Base-by-base conservation (phyloP, 2,113 vertebrate genomes). In the Choloepus hoffmanni region DNA sequence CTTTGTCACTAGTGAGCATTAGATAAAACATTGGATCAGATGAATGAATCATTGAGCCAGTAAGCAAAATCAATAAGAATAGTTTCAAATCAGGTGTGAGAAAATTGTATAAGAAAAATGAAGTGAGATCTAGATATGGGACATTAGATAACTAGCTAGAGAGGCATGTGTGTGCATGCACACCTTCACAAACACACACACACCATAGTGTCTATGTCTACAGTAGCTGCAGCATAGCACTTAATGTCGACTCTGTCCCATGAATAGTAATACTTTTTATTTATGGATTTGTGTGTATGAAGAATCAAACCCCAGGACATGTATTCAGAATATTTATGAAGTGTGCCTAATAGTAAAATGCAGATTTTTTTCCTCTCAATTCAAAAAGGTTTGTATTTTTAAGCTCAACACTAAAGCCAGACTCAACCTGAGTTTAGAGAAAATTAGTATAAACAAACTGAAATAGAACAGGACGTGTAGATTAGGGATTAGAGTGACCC, bases 271-370 rank as follows among this genome's bases (percentile, higher is more conserved):
- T 90, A 93, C 12, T 60, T 97, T 95, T 98, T 94, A 98, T 98
- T 98, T 98, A 98, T 97, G 84, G 95, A 95, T 98, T 98, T 98
- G 85, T 96, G 79, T 65, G 65, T 97, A 92, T 62, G 95, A 95
- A 23, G n/a, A 97, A 93, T 97, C 89, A 88, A 98, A 97, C 98
- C 97, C 96, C 98, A 97, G 90, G 98, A 92, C 92, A 96, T 97
- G 98, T 98, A 98, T 98, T 98, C 98, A 97, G 94, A 96, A 86
- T 98, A 98, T 98, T 98, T 98, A 98, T 98, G 97, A 98, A 98
- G 96, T 98, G 96, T 90, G 96, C 82, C 81, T 95, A 94, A 94
- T 86, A 97, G 96, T 95, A 97, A 98, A 96, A 97, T 50, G 65
- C 28, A 95, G 90, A 95, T 70, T 55, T 72, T 95, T 96, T 94